Conservation (phyloP, 2,113 vertebrate genomes). For the Setophaga petechia region DNA sequence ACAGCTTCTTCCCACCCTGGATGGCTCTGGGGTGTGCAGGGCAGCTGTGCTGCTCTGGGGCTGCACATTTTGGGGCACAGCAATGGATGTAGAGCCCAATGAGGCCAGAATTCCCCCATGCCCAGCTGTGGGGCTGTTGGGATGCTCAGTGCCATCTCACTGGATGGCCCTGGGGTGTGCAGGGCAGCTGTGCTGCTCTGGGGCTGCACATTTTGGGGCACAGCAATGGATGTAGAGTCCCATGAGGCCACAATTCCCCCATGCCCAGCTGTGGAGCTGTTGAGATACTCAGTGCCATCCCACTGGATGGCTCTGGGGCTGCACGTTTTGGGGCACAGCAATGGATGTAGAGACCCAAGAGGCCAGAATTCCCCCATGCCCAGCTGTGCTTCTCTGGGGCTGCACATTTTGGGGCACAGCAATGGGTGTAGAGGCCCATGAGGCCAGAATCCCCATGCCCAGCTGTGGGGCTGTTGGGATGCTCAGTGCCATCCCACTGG, state of each 20-base stretch:
- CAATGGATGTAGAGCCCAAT: fast-evolving
- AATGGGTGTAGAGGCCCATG: fast-evolving
- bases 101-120: fast-evolving
- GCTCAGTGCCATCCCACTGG: fast-evolving
- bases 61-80: neutral
- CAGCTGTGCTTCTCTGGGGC: neutral
- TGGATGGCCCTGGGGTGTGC: neutral
- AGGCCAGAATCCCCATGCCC: fast-evolving
- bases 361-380: too few relatives aligned
- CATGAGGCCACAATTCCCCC: too few relatives aligned
- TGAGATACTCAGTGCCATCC: too few relatives aligned
- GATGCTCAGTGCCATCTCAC: fast-evolving
- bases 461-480: neutral
- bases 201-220: too few relatives aligned
- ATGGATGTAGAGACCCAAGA: too few relatives aligned
- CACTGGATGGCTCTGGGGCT: too few relatives aligned
- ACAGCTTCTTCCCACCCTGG: fast-evolving
- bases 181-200: too few relatives aligned
- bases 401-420: neutral
- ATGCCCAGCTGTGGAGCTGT: too few relatives aligned
- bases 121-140: neutral
- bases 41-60: neutral
- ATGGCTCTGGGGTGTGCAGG: neutral
- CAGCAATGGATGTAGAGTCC: too few relatives aligned
- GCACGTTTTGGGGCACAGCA: too few relatives aligned